A percentile compares a stretch with the other conserved stretches of the same genome.
Conservation (phyloP, 2,888 invertebrate genomes). For the Lamellibrachia columna region DNA sequence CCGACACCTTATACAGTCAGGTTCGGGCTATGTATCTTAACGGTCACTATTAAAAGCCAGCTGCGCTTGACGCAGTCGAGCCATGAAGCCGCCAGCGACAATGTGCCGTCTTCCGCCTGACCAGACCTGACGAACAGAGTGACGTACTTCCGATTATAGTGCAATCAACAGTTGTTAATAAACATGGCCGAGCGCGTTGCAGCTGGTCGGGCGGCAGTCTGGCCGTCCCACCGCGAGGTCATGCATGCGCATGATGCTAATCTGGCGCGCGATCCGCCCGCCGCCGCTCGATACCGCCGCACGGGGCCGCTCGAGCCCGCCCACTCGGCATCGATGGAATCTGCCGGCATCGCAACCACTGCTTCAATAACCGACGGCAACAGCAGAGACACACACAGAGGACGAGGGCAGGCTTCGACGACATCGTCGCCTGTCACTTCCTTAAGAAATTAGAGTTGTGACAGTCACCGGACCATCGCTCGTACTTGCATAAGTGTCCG, state of each 20-base stretch:
- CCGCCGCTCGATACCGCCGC: not conserved
- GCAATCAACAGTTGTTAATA: slow-evolving; percentile 11
- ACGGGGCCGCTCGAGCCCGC: not conserved
- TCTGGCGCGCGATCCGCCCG: slow-evolving; percentile 1
- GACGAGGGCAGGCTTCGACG: not conserved
- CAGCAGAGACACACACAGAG: not conserved
- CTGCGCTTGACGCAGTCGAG: not conserved
- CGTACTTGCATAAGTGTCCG: not conserved
- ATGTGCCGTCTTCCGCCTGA: not conserved
- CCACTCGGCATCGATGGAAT: not conserved
- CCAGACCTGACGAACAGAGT: not conserved
- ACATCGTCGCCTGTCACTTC: not conserved
- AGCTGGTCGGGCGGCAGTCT: not conserved
- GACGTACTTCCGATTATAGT: not conserved
- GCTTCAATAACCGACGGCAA: not conserved
- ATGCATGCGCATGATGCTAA: slow-evolving; percentile 6
- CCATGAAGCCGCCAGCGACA: not conserved
- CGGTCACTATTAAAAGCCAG: not conserved
- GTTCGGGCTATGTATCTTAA: not conserved
- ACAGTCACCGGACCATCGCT: not conserved
- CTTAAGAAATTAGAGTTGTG: not conserved
- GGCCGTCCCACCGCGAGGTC: not conserved
- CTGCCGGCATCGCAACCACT: not conserved
- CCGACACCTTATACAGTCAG: not conserved
- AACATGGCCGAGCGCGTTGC: not conserved